Evolutionary conservation across 2,113 vertebrate genomes (phyloP).

Genomic region (Danionella cerebrum): DNA sequence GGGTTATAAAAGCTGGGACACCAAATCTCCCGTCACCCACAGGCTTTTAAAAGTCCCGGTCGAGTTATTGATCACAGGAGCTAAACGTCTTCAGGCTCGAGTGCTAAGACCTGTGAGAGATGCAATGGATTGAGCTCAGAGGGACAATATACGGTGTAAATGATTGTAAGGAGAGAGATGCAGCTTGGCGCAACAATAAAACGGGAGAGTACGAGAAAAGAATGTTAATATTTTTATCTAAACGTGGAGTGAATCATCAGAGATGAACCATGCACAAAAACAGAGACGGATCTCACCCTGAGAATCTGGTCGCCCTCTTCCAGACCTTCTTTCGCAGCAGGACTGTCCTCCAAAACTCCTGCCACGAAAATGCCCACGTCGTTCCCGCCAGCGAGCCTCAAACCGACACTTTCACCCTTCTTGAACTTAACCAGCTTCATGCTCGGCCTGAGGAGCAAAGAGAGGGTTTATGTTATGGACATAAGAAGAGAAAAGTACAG

Average conservation of each 20-base stretch:
- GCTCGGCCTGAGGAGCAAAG: conserved; percentile 86
- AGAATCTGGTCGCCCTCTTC: conserved; percentile 99
- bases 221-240: no score
- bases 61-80: conserved; percentile 16
- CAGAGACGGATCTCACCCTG: conserved; percentile 72
- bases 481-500: no score
- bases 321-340: conserved; percentile 94
- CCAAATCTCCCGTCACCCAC: neutral
- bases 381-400: conserved; percentile 95
- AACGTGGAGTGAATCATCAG: no score
- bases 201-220: no score
- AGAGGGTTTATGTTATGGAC: no score
- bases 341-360: conserved; percentile 93
- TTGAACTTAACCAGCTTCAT: conserved; percentile 99
- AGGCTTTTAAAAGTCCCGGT: conserved; percentile 14
- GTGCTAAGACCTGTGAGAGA: neutral
- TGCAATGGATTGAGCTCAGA: neutral
- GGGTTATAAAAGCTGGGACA: conserved; percentile 10
- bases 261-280: neutral
- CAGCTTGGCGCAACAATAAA: neutral
- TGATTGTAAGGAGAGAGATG: neutral
- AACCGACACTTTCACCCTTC: conserved; percentile 95
- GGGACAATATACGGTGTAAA: neutral
- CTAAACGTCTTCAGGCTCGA: conserved; percentile 2
- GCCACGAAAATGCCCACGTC: conserved; percentile 98